Evolutionary conservation across 1,140 invertebrate genomes (phyloP).

Genomic region (Drosophila watanabei): DNA sequence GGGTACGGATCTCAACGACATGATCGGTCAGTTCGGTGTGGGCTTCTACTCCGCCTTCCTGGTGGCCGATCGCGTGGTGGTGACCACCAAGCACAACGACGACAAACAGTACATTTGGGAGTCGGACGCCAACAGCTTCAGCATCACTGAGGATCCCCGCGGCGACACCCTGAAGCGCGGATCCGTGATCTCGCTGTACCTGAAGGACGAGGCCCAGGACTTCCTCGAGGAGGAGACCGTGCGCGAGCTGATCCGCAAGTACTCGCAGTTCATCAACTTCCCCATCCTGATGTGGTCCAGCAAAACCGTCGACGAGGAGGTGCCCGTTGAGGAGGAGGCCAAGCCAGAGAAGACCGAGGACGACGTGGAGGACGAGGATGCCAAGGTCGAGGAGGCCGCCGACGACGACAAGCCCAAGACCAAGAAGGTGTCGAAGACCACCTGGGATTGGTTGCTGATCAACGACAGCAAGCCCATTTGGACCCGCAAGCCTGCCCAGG

Average conservation of each 20-base stretch:
- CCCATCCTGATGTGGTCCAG: slow-evolving; percentile 98
- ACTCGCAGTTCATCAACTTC: slow-evolving; percentile 99
- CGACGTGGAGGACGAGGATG: slow-evolving; percentile 87
- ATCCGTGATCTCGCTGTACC: slow-evolving; percentile 92
- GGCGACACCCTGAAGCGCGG: slow-evolving; percentile 96
- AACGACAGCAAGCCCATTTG: slow-evolving; percentile 99
- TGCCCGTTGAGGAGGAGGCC: slow-evolving; percentile 88
- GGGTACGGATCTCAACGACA: slow-evolving; percentile 90
- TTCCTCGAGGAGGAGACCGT: slow-evolving; percentile 97
- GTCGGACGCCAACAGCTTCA: slow-evolving; percentile 96
- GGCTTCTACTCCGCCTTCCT: slow-evolving; percentile 99
- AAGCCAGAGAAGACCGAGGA: slow-evolving; percentile 84
- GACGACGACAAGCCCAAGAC: slow-evolving; percentile 94
- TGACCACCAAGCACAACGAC: slow-evolving; percentile 98
- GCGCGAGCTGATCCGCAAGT: slow-evolving; percentile 96
- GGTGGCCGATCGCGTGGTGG: slow-evolving; percentile 95
- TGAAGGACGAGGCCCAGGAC: slow-evolving; percentile 99
- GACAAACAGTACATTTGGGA: slow-evolving; percentile 99
- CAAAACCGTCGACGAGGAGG: slow-evolving; percentile 95
- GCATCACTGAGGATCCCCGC: slow-evolving; percentile 96
- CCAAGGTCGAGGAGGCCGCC: slow-evolving; percentile 89
- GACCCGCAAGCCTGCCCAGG: slow-evolving; percentile 96
- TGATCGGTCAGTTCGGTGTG: slow-evolving; percentile 98
- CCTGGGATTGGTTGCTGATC: slow-evolving; percentile 99
- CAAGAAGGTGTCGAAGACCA: slow-evolving; percentile 97